Conservation (phyloP, 2,797 vertebrate species). For the Thunnus albacares region DNA sequence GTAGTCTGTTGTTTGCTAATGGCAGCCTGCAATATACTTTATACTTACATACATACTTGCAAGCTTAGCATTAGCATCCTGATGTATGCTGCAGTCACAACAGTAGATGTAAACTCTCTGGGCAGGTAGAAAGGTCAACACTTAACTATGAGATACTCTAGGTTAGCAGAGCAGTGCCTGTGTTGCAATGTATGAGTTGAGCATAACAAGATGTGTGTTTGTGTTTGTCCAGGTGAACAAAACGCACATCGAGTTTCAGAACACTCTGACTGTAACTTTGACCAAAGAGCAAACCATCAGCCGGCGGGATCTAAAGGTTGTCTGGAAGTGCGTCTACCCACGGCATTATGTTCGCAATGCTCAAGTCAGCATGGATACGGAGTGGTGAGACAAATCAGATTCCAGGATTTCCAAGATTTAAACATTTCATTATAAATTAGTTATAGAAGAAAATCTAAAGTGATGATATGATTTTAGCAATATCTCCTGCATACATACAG, state of each 20-base stretch:
- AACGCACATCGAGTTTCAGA: constrained; percentile 77
- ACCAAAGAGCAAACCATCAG: constrained; percentile 59
- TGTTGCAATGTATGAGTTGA: background rate
- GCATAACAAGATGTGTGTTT: background rate
- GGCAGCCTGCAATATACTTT: too few species aligned
- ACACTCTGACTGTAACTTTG: constrained; percentile 68
- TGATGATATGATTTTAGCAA: background rate
- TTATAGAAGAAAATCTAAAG: too few species aligned
- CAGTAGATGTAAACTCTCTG: too few species aligned
- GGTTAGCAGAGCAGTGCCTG: background rate
- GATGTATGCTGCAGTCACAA: too few species aligned
- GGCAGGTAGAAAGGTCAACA: too few species aligned
- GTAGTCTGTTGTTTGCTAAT: too few species aligned
- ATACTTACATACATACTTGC: too few species aligned
- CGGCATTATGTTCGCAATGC: constrained; percentile 68
- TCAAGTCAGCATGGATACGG: constrained; percentile 49
- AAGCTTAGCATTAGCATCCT: too few species aligned
- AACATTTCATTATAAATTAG: too few species aligned
- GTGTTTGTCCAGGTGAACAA: constrained; percentile 71
- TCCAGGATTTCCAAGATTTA: too few species aligned
- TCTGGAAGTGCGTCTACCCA: constrained; percentile 81
- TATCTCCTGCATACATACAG: background rate
- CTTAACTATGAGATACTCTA: too few species aligned
- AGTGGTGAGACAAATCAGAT: constrained; percentile 64
- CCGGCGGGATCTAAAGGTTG: constrained; percentile 67